A percentile compares a stretch with the other conserved stretches of the same genome.
Conservation (phyloP, 2,797 vertebrate genomes). For the Semotilus atromaculatus region DNA sequence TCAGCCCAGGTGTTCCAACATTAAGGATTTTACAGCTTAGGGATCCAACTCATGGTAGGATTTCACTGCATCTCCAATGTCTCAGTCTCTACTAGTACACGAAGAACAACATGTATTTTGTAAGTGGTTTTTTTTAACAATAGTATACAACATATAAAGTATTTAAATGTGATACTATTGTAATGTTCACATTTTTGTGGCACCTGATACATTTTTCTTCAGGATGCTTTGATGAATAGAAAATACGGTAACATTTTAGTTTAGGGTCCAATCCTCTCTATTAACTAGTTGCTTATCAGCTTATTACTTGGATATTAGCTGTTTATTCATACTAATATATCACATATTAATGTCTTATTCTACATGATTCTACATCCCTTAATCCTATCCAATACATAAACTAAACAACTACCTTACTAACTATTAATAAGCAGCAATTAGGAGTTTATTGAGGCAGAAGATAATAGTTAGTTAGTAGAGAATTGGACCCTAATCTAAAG, state of each 20-base stretch:
- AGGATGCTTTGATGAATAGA: not conserved
- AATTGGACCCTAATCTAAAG: not conserved
- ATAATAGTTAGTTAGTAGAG: not conserved
- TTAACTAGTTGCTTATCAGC: not conserved
- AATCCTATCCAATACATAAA: not conserved
- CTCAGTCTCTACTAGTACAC: not conserved
- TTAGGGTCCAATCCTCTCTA: not conserved
- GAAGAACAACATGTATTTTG: not conserved
- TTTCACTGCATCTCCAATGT: not conserved
- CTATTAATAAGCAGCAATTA: not conserved
- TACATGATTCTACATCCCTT: not conserved
- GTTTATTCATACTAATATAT: not conserved
- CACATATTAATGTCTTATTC: not conserved
- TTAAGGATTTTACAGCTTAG: constrained; percentile 43
- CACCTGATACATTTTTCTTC: not conserved
- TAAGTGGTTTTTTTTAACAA: not conserved
- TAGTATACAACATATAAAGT: not conserved
- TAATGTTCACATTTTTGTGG: not conserved
- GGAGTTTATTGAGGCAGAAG: not conserved
- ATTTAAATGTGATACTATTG: not conserved
- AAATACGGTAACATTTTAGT: not conserved
- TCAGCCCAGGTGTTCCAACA: constrained; percentile 75
- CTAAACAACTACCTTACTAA: not conserved
- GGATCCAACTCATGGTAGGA: constrained; percentile 41
- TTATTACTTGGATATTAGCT: not conserved